A percentile compares a stretch with the other conserved stretches of the same genome.
Evolutionary conservation across 1,140 invertebrate species (phyloP).

Genomic region (Drosophila chauvacae): DNA sequence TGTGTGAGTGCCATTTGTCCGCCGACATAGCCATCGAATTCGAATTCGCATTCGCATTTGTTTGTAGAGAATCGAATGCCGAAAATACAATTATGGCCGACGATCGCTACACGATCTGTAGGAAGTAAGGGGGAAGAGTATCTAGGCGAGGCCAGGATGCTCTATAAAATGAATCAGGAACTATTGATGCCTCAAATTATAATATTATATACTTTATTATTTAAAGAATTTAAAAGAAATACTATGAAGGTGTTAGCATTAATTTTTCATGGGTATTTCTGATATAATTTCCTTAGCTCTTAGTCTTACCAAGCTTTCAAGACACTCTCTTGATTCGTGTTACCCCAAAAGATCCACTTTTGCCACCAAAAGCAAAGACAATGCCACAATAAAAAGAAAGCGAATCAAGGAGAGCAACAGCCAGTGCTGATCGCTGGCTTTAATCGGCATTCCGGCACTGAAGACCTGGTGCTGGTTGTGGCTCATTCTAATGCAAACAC

Average conservation of each 20-base stretch:
- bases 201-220: too few species aligned
- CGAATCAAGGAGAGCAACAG: conserved; percentile 54
- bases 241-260: too few species aligned
- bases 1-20: conserved; percentile 68
- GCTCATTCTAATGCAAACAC: conserved; percentile 81
- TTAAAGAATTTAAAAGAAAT: too few species aligned
- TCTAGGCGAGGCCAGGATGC: background rate
- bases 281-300: fast-evolving
- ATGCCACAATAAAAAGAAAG: conserved; percentile 45
- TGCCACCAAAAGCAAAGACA: conserved; percentile 20
- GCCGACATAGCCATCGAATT: conserved; percentile 6
- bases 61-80: conserved; percentile 65
- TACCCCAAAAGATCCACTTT: background rate
- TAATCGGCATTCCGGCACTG: conserved; percentile 64
- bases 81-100: conserved; percentile 76
- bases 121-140: background rate
- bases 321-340: background rate
- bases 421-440: conserved; percentile 30
- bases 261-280: background rate
- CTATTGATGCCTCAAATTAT: too few species aligned
- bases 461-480: conserved; percentile 25
- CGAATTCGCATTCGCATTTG: conserved; percentile 48
- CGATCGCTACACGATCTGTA: conserved; percentile 68
- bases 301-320: background rate
- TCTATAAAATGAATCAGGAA: background rate